Evolutionary conservation across 2,113 vertebrate genomes (phyloP).

Genomic region (Neotoma lepida): DNA sequence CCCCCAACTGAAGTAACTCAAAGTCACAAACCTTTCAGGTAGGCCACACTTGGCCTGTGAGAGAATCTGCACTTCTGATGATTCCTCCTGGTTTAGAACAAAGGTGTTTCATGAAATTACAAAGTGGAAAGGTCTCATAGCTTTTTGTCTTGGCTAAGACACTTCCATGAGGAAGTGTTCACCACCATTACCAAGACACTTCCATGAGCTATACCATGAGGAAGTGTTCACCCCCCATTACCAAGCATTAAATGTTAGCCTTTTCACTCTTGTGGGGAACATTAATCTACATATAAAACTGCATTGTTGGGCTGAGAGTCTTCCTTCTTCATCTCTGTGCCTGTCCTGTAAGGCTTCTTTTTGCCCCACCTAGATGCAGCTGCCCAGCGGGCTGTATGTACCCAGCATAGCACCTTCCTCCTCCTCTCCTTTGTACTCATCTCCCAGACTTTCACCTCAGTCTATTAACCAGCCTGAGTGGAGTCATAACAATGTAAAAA

Average conservation of each 20-base stretch:
- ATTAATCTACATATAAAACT: not conserved
- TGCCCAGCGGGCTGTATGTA: accelerated
- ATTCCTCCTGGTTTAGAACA: not conserved
- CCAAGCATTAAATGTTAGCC: accelerated
- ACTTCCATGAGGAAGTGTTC: not conserved
- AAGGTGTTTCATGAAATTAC: not conserved
- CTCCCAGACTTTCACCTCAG: not conserved
- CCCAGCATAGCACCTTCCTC: accelerated
- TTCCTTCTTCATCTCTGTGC: not conserved
- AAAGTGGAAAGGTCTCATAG: too few species aligned
- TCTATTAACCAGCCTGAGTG: not conserved
- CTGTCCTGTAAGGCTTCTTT: too few species aligned
- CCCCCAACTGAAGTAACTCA: not conserved
- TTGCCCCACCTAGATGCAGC: too few species aligned
- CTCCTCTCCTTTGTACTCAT: too few species aligned
- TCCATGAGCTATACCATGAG: not conserved
- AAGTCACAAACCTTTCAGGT: not conserved
- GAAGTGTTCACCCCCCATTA: not conserved
- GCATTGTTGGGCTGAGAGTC: too few species aligned
- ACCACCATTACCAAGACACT: not conserved
- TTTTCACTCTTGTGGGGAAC: accelerated
- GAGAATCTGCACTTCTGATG: accelerated
- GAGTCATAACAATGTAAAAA: not conserved
- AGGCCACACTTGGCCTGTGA: not conserved
- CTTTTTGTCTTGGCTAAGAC: not conserved